Evolutionary conservation across 2,888 invertebrate species (phyloP).

Genomic region (Eristalinus aeneus): DNA sequence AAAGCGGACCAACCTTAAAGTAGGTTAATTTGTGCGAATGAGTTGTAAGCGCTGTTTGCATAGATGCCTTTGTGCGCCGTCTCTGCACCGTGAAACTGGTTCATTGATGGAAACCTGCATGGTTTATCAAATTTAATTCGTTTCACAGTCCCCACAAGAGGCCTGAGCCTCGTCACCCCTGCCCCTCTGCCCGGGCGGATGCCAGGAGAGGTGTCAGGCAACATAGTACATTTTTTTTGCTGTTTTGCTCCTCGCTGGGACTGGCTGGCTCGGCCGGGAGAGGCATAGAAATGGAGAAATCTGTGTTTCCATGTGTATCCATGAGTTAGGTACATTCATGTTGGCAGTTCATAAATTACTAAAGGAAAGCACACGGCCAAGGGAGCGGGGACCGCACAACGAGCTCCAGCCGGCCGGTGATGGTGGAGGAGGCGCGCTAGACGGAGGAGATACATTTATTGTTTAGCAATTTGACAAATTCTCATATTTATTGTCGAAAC

Average conservation of each 20-base stretch:
- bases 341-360: constrained; percentile 57
- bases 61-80: constrained; percentile 4
- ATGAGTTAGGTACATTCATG: constrained; percentile 41
- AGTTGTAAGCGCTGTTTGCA: constrained; percentile 2
- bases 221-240: constrained; percentile 14
- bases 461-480: constrained; percentile 54
- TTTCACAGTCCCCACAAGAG: constrained; percentile 9
- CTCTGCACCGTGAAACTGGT: constrained; percentile 42
- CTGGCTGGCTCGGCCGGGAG: not conserved
- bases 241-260: not conserved
- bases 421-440: no score
- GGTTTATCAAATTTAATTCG: constrained; percentile 61
- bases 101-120: constrained; percentile 66
- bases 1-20: constrained; percentile 40
- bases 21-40: constrained; percentile 70
- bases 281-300: constrained; percentile 5
- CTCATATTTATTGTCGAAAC: constrained; percentile 53
- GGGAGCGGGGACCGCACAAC: not conserved
- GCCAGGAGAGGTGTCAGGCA: constrained; percentile 25
- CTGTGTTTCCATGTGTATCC: constrained; percentile 11
- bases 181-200: not conserved
- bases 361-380: constrained; percentile 17
- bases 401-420: not conserved
- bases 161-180: not conserved
- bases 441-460: constrained; percentile 38